Evolutionary conservation across 2,797 vertebrate genomes (phyloP), one percentile per base, ranked within the genome.

Genomic region (Danio albolineatus): DNA sequence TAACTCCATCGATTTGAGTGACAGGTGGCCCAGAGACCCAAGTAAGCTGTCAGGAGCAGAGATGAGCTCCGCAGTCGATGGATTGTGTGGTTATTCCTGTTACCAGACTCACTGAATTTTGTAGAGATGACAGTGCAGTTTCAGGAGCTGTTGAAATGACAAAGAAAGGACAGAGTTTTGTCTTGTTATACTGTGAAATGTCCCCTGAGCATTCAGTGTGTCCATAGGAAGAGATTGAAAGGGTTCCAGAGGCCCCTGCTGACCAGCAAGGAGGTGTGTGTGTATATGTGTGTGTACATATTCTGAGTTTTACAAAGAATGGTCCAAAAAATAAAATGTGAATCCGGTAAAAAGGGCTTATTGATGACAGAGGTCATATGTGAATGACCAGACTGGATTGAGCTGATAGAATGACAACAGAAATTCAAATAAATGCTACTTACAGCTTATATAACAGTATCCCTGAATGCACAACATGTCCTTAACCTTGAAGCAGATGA

Each of bases 11-110:
- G 44, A 61, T 9, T 17, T 43, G 75, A 67, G 4, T 59, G 73
- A 53, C 86, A 89, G 84, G 86, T 80, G 86, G 79, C 59, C 77
- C 62, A 60, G 49, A 83, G 82, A 82, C 82, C 73, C 61, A 38
- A 79, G 59, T 60, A 28, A 71, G 61, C 76, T 46, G 59, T 44
- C 44, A 36, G 80, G 54, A 48, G 43, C 19, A 19, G 65, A 71
- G 57, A 76, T 78, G 73, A 71, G 72, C 77, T 77, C 48, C 41
- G 10, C 16, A 49, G 65, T 36, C 60, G 36, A 79, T 53, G 39
- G 75, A 77, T 49, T 65, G 44, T 56, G 57, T 46, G 81, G 81
- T 75, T 62, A 48, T 73, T 80, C 51, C 49, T 60, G 57, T 56
- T 73, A 54, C 16, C 41, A 70, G 48, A 73, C 21, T 73, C 73